Evolutionary conservation across 2,113 vertebrate genomes (phyloP), one percentile per base, ranked within the genome.

Genomic region (Phycodurus eques): DNA sequence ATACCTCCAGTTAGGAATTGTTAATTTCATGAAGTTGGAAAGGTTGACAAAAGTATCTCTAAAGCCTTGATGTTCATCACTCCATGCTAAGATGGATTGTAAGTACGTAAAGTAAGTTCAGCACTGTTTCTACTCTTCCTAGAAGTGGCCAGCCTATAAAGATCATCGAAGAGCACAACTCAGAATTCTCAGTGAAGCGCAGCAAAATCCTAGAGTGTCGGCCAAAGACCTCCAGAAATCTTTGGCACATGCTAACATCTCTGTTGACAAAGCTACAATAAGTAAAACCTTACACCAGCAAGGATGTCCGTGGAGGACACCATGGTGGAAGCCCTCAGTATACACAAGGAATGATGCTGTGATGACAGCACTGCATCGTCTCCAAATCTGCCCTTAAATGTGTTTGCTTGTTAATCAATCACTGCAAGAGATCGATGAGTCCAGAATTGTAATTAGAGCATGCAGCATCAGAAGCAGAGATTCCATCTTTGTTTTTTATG

Each of bases 401-500:
- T 46, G 11, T 51, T 33, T 17, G 3, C 7, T 35, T 71, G 0
- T 59, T 69, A 69, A 67, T 82, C 60, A 72, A 39, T 67, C 71
- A 57, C 27, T 79, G 66, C 42, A 43, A 0, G 56, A 11, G 49
- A 68, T 27, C 59, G 66, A 76, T 79, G 35, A 68, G 4, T 42
- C 54, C 31, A 67, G 47, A 69, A 27, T 51, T 17, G 70, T 71
- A 10, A 78, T 79, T 72, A 62, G 49, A 19, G 12, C 9, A 49
- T 72, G 44, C n/a, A 68, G 59, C 44, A 73, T 39, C 33, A 42
- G 74, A 60, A 0, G 69, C 43, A 5, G 49, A 39, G 42, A 62
- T 63, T 53, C 59, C 43, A 64, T n/a, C 67, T 72, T 70, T 35
- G 19, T 81, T 69, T 77, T 49, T 43, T 74, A 74, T 47, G 42